Evolutionary conservation across 2,113 vertebrate species (phyloP).

Genomic region (Regulus satrapa): DNA sequence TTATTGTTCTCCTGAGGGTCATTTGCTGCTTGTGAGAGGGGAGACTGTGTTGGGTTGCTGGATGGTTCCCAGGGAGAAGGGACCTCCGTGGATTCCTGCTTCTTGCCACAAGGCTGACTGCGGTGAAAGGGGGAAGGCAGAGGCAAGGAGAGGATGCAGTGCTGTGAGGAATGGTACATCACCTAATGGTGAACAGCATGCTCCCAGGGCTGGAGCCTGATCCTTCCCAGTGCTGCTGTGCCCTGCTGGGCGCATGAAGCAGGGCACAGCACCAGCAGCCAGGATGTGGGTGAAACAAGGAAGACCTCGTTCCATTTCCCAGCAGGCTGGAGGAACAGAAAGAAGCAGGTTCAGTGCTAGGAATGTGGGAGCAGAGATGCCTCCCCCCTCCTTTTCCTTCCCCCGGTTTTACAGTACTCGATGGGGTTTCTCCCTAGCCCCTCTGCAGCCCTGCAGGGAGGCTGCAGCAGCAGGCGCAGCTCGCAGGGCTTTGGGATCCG

Average conservation of each 20-base stretch:
- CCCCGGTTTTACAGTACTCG: background rate
- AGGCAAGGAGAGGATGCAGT: background rate
- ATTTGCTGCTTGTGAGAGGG: background rate
- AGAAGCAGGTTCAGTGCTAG: background rate
- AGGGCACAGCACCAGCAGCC: background rate
- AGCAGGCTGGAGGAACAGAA: background rate
- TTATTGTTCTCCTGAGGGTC: background rate
- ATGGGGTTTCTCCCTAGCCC: background rate
- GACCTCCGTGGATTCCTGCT: background rate
- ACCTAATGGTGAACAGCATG: background rate
- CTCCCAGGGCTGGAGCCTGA: accelerated
- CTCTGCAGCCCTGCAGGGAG: background rate
- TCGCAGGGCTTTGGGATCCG: accelerated
- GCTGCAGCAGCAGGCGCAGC: background rate
- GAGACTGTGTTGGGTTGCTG: background rate
- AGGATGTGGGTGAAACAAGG: background rate
- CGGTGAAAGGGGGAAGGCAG: background rate
- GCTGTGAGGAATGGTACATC: accelerated
- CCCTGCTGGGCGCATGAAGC: background rate
- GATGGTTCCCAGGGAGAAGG: background rate
- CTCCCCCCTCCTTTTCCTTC: background rate
- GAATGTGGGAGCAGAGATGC: background rate
- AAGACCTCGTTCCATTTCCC: background rate
- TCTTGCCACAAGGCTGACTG: background rate
- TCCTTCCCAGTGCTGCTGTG: background rate